These are phyloP conservation scores for Phyllostomus discolor DNA, from an alignment of 2,113 vertebrate species.

Conservation along the genomic window DNA sequence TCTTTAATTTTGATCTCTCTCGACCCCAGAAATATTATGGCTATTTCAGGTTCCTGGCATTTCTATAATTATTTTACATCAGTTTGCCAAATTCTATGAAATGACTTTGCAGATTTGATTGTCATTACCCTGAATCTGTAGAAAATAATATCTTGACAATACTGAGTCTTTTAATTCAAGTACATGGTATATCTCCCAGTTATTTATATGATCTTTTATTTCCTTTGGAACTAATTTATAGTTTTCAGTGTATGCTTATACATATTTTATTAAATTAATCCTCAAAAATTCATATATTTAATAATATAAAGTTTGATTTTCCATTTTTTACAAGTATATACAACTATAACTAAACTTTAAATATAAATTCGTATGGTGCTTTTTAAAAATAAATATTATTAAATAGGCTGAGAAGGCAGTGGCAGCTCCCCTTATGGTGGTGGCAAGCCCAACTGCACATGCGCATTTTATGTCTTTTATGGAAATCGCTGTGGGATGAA, in stretches of 20 bases:
- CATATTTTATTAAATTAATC: not conserved
- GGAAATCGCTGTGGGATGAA: not conserved
- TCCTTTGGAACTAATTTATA: not conserved
- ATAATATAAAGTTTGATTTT: not conserved
- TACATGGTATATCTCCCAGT: not conserved
- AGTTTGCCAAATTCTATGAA: not conserved
- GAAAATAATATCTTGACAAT: not conserved
- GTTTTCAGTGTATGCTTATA: not conserved
- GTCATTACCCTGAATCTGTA: not conserved
- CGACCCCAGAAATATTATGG: not conserved
- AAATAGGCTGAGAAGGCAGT: not conserved
- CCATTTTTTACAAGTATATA: not conserved
- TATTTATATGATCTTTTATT: not conserved
- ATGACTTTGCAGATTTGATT: not conserved
- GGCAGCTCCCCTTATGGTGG: not conserved
- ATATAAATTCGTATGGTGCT: not conserved
- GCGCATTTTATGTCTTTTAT: not conserved
- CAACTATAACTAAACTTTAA: not conserved
- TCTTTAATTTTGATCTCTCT: not conserved
- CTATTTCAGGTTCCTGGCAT: not conserved
- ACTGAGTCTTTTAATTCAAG: not conserved
- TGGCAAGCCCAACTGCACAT: not conserved
- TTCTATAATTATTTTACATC: not conserved
- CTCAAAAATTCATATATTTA: not conserved
- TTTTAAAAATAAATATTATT: not conserved